A percentile compares a stretch with the other conserved stretches of the same genome.
Conservation (phyloP, 2,797 vertebrate genomes). For the Alosa sapidissima region DNA sequence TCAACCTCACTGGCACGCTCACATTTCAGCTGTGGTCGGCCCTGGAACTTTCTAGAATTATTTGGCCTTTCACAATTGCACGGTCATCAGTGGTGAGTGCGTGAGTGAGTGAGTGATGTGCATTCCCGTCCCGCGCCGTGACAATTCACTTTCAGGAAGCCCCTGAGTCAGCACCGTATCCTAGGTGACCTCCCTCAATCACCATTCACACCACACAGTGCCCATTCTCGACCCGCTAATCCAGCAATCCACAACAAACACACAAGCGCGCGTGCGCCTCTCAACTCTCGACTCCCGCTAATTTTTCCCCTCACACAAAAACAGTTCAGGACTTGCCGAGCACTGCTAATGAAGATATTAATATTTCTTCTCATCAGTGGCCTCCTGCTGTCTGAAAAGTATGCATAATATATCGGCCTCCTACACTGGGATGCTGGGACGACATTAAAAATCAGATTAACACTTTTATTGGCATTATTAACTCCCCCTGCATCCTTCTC, state of each 20-base stretch:
- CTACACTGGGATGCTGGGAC: not conserved
- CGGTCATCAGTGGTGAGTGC: not conserved
- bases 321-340: not conserved
- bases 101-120: not conserved
- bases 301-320: not conserved
- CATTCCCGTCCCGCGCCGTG: not conserved
- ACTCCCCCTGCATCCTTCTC: not conserved
- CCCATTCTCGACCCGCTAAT: not conserved
- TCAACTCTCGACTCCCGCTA: not conserved
- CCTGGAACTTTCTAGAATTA: conserved; percentile 5
- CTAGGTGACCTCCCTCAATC: not conserved
- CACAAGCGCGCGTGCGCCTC: not conserved
- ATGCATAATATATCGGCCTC: not conserved
- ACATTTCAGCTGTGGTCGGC: not conserved
- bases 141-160: conserved; percentile 7
- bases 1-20: not conserved
- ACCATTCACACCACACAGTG: not conserved
- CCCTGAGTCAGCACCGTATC: not conserved
- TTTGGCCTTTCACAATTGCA: conserved; percentile 15
- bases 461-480: not conserved
- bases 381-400: conserved; percentile 10
- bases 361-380: conserved; percentile 10
- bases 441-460: conserved; percentile 15
- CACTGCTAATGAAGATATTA: not conserved
- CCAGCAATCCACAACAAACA: not conserved